Percentiles rank a stretch among this genome's conserved stretches.
Evolutionary conservation across 2,113 vertebrate genomes (phyloP).

Genomic region (Prolemur simus): DNA sequence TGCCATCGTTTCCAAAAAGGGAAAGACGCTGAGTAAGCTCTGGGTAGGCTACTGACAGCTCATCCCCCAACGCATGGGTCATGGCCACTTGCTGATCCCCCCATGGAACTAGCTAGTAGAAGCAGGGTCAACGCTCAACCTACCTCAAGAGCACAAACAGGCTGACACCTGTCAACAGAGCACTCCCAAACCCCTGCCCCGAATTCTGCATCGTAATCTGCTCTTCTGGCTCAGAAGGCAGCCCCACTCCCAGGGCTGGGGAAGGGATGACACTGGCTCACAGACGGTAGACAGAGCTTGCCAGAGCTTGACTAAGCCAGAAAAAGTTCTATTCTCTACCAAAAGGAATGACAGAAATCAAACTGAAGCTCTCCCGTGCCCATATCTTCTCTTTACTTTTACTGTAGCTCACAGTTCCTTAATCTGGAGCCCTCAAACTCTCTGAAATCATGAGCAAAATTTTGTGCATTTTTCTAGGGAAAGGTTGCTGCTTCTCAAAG

Average conservation of each 20-base stretch:
- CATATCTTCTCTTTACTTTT: not conserved
- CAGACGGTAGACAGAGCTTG: not conserved
- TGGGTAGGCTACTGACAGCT: not conserved
- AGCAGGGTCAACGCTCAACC: not conserved
- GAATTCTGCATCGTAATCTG: not conserved
- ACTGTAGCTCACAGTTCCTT: not conserved
- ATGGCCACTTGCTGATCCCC: not conserved
- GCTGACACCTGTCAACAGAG: not conserved
- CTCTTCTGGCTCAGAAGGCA: not conserved
- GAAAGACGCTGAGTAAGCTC: not conserved
- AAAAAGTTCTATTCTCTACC: not conserved
- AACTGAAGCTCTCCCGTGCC: not conserved
- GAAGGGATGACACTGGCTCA: not conserved
- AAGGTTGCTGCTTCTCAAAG: constrained; percentile 24
- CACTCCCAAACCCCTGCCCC: not conserved
- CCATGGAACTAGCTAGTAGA: not conserved
- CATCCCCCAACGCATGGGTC: not conserved
- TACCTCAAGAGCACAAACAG: not conserved
- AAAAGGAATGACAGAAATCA: not conserved
- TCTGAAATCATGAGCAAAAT: not conserved
- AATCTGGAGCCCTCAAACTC: not conserved
- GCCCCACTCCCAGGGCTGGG: not conserved
- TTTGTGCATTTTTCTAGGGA: not conserved
- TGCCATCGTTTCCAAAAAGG: not conserved
- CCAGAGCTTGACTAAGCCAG: not conserved